Evolutionary conservation across 2,888 invertebrate species (phyloP), one percentile per base, ranked within the genome.

Genomic region (Cerastis leucographa): DNA sequence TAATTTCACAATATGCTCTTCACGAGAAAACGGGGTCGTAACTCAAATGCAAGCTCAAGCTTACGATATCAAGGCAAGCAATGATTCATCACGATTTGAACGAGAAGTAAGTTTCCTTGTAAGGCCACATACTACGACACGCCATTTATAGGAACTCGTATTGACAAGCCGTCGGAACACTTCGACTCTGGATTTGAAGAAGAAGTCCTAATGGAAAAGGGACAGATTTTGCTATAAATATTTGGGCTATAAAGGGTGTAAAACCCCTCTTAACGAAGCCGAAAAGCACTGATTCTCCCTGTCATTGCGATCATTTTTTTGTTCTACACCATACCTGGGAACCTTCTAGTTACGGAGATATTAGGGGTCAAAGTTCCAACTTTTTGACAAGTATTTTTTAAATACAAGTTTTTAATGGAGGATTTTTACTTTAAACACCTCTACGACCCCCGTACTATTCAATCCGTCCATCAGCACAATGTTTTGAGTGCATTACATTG

Each of bases 41-140:
- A 80, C 51, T 74, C 42, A 76, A 71, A 64, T 69, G 8, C 35
- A 35, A 71, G 71, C 68, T 46, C 65, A 61, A 78, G 61, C 42
- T 22, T 8, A 29, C 59, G 25, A 56, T 56, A 56, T 25, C 56
- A 59, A 59, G 59, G 59, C 8, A 40, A 74, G 35, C n/a, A 70
- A n/a, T 81, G 83, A 83, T 78, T 83, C 74, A 83, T 74, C 68
- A 12, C 12, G 54, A 54, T 64, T 46, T 64, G 29, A 65, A 46
- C 56, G 14, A 74, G 61, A 62, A n/a, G 69, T 71, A 49, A 68
- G 65, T 71, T 71, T 56, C 78, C 65, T 25, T 70, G 1, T 71
- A 64, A 11, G 80, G 69, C 0, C 5, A 12, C 46, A 12, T 62
- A 81, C 68, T 78, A 81, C 70, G 12, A 66, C 35, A 1, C 12